Conservation (phyloP, 2,113 vertebrate genomes). For the Cyanoramphus novaezelandiae region DNA sequence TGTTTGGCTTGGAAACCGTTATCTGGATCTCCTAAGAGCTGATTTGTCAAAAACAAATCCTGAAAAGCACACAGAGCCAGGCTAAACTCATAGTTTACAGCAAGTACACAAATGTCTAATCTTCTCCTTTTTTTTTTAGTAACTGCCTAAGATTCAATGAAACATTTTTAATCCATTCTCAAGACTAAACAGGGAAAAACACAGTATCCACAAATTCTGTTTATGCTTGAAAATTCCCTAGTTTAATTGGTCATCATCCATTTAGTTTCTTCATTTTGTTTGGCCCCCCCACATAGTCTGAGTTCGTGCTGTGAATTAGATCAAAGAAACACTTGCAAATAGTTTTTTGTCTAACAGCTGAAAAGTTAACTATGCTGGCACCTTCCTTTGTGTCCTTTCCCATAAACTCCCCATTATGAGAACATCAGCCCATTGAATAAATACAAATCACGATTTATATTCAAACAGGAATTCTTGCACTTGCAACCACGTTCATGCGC, state of each 20-base stretch:
- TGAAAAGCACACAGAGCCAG: not conserved
- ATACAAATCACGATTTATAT: not conserved
- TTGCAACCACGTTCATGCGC: not conserved
- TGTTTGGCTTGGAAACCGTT: not conserved
- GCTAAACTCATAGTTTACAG: not conserved
- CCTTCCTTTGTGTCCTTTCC: not conserved
- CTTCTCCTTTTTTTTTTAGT: not conserved
- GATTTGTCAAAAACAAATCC: not conserved
- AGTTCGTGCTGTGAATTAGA: not conserved
- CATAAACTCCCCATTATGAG: not conserved
- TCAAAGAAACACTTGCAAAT: not conserved
- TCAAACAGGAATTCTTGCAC: not conserved
- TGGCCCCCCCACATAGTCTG: not conserved
- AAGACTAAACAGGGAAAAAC: not conserved
- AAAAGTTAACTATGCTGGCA: not conserved
- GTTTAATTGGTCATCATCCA: not conserved
- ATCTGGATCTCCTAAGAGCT: not conserved
- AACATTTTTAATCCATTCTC: not conserved
- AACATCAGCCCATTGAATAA: not conserved
- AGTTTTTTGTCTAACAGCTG: not conserved
- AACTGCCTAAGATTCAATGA: not conserved
- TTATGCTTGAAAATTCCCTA: not conserved
- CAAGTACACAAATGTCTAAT: not conserved
- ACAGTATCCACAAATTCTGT: not conserved
- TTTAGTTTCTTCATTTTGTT: not conserved